These are phyloP conservation scores for Dendrocopos noguchii DNA, from an alignment of 2,113 vertebrate genomes.

Conservation along the genomic window DNA sequence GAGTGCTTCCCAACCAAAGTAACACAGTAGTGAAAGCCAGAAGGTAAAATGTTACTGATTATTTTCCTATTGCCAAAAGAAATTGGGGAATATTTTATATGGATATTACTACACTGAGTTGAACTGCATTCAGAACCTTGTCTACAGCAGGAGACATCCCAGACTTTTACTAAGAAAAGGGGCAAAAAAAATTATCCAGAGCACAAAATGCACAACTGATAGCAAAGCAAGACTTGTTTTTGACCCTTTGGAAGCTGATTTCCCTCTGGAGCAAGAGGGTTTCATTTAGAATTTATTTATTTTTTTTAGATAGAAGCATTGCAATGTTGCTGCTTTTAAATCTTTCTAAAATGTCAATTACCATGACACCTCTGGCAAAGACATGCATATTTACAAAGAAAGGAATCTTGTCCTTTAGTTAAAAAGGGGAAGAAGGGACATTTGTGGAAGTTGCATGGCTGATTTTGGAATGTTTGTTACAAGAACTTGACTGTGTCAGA, in stretches of 20 bases:
- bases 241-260: background rate
- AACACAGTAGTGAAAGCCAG: background rate
- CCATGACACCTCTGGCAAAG: background rate
- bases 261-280: background rate
- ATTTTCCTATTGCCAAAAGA: background rate
- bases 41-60: background rate
- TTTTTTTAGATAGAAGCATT: background rate
- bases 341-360: background rate
- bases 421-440: background rate
- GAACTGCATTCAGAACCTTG: background rate
- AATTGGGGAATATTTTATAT: background rate
- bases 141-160: background rate
- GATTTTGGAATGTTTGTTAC: background rate
- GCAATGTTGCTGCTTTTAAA: background rate
- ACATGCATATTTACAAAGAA: background rate
- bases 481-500: background rate
- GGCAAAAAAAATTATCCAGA: background rate
- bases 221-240: background rate
- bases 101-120: background rate
- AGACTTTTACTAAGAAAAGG: background rate
- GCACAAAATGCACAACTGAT: background rate
- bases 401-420: background rate
- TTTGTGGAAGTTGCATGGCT: background rate
- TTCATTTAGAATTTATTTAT: background rate
- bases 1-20: background rate